Percentiles rank a stretch among this genome's conserved stretches.
These are phyloP conservation scores for Puma concolor DNA, from an alignment of 2,113 vertebrate species.

Conservation along the genomic window DNA sequence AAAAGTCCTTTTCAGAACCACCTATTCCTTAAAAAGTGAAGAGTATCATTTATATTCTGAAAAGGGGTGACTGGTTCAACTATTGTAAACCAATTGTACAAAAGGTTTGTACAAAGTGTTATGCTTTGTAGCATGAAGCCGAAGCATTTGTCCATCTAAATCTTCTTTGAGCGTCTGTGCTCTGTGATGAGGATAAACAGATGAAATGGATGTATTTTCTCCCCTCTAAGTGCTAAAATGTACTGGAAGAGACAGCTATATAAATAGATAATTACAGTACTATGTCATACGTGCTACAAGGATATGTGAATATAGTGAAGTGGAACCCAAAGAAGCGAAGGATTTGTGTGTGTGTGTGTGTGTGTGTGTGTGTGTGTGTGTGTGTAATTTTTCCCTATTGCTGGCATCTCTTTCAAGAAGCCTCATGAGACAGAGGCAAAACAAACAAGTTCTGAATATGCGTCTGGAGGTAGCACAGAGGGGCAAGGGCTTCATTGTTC, in stretches of 20 bases:
- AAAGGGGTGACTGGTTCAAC: not conserved
- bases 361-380: not conserved
- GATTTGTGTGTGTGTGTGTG: not conserved
- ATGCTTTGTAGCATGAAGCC: not conserved
- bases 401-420: slow-evolving; percentile 35
- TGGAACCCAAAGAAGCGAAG: not conserved
- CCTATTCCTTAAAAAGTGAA: not conserved
- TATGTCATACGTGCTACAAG: not conserved
- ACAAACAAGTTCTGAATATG: not conserved
- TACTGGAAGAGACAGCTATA: slow-evolving; percentile 42
- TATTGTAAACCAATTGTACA: not conserved
- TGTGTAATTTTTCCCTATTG: not conserved
- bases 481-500: not conserved
- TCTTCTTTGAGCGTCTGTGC: not conserved
- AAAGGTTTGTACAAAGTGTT: not conserved
- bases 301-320: not conserved
- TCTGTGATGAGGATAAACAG: not conserved
- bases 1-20: not conserved
- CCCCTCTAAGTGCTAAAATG: slow-evolving; percentile 51
- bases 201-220: slow-evolving; percentile 41
- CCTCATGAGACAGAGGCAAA: not conserved
- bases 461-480: not conserved
- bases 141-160: not conserved
- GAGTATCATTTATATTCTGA: not conserved
- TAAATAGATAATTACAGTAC: slow-evolving; percentile 59